Evolutionary conservation across 2,888 invertebrate genomes (phyloP).

Genomic region (Alloplasta piceator): DNA sequence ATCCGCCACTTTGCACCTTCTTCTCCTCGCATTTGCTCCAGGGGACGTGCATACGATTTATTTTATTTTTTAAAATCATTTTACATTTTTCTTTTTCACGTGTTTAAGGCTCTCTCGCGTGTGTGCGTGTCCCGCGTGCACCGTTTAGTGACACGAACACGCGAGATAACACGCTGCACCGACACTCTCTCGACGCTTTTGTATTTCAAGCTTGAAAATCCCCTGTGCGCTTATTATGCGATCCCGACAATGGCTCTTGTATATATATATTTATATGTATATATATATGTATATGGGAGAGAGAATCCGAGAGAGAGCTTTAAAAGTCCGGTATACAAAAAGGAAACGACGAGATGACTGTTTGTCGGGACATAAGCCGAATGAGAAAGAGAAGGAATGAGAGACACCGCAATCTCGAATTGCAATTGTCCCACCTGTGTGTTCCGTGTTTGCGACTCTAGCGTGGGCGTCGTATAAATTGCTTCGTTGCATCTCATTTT

Average conservation of each 20-base stretch:
- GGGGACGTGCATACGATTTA: constrained; percentile 12
- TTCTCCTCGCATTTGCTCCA: constrained; percentile 43
- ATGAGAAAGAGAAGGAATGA: constrained; percentile 27
- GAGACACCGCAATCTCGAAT: constrained; percentile 41
- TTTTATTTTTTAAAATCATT: constrained; percentile 26
- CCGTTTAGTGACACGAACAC: constrained; percentile 39
- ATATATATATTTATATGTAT: too few species aligned
- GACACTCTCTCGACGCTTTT: constrained; percentile 29
- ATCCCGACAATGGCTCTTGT: background rate
- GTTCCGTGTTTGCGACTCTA: background rate
- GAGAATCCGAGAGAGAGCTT: constrained; percentile 52
- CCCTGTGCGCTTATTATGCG: background rate
- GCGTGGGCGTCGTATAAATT: constrained; percentile 49
- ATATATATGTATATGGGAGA: too few species aligned
- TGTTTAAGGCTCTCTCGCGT: too few species aligned
- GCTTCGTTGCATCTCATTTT: constrained; percentile 26
- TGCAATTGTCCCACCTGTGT: constrained; percentile 52
- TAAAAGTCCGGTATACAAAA: constrained; percentile 48
- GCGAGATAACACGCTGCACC: background rate
- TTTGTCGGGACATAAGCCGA: constrained; percentile 29
- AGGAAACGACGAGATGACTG: constrained; percentile 13
- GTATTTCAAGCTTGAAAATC: constrained; percentile 27
- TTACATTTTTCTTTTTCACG: constrained; percentile 5
- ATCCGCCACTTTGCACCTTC: constrained; percentile 78
- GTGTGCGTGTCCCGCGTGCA: background rate